Base-by-base conservation (phyloP, 2,888 invertebrate genomes). In the Noctua comes region DNA sequence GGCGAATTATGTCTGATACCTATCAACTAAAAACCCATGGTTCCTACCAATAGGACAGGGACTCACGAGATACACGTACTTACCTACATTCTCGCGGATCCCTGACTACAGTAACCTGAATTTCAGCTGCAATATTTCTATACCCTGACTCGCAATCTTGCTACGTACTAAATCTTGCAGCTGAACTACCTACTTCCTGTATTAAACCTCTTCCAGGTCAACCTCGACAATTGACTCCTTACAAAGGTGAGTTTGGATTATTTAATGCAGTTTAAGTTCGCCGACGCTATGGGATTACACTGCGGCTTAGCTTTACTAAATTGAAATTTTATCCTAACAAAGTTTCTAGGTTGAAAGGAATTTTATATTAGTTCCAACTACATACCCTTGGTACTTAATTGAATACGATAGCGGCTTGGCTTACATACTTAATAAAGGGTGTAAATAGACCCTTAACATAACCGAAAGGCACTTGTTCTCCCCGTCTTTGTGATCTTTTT, bases 231-330 rank as follows among this genome's bases (percentile, higher is more conserved):
- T 73, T 73, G 86, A 65, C 65, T 64, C 40, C 48, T 36, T 72
- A 80, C 84, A 86, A 86, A 85, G 77, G 84, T 79, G 57, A 36
- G 27, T 68, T 73, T 84, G 68, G 83, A 85, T 80, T 80, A 86
- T 85, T 80, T 64, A 85, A 86, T 86, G 73, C 75, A 80, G 85
- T 75, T 86, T 75, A 75, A 83, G 77, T 80, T 86, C 74, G 72
- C 62, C 46, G 79, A 27, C 64, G 76, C 70, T 59, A 21, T 62
- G 80, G 75, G 84, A 80, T 70, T 80, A 83, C 27, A 83, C 27
- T n/a, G 5, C 21, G 54, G 76, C 68, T 73, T 68, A 74, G 76
- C 73, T 74, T 71, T 71, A 74, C 36, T 73, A 68, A 77, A 82
- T 77, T 77, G 72, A 75, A 79, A 83, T 86, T 73, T 79, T 73